These are phyloP conservation scores for Podiceps cristatus DNA, from an alignment of 2,113 vertebrate genomes.

Conservation along the genomic window DNA sequence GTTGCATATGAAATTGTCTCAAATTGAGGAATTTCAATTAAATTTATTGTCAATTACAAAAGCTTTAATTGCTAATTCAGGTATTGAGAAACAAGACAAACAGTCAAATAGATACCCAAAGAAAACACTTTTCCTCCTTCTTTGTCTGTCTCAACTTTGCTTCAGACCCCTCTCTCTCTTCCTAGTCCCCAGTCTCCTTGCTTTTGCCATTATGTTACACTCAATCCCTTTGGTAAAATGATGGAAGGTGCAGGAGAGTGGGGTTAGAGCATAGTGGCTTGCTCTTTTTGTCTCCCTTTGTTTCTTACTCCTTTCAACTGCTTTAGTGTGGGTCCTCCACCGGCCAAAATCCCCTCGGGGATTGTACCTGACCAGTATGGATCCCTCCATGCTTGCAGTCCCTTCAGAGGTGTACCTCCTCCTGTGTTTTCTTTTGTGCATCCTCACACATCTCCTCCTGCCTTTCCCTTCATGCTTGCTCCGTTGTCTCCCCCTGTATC, in stretches of 20 bases:
- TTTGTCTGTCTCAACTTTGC: neutral
- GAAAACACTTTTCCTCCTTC: neutral
- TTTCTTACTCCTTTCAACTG: neutral
- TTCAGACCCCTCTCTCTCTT: neutral
- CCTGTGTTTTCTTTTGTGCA: neutral
- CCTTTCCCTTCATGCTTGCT: neutral
- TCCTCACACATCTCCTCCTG: neutral
- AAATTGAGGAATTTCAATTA: neutral
- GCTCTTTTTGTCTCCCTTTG: neutral
- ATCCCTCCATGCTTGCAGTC: neutral
- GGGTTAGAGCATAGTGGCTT: neutral
- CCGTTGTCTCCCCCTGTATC: accelerated
- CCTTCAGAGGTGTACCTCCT: neutral
- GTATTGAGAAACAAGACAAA: neutral
- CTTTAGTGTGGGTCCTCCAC: neutral
- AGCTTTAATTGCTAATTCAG: neutral
- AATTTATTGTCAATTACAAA: neutral
- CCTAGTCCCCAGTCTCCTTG: neutral
- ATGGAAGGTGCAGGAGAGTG: neutral
- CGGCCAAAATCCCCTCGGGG: neutral
- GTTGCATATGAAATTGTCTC: neutral
- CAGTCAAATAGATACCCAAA: neutral
- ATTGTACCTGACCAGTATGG: accelerated
- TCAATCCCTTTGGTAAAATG: neutral
- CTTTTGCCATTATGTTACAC: neutral